Percentiles rank a stretch among this genome's conserved stretches.
Conservation (phyloP, 2,888 invertebrate species). For the Rhingia campestris region DNA sequence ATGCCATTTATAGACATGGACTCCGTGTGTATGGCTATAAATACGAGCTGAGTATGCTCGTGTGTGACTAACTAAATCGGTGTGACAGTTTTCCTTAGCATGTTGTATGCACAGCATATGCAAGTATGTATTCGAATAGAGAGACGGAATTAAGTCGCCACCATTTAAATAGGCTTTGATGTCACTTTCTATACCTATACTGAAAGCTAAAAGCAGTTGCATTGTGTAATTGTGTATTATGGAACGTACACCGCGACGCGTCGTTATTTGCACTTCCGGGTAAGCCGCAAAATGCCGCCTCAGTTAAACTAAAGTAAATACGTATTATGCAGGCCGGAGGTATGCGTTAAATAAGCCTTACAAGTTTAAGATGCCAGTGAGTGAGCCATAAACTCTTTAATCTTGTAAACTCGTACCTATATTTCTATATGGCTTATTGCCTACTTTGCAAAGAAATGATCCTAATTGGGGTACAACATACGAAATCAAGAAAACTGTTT, state of each 20-base stretch:
- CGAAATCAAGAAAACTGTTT: not conserved
- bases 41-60: constrained; percentile 20
- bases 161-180: constrained; percentile 67
- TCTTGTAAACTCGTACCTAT: not conserved
- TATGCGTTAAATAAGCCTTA: constrained; percentile 48
- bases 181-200: constrained; percentile 21
- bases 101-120: constrained; percentile 24
- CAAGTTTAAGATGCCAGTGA: constrained; percentile 62
- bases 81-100: constrained; percentile 33
- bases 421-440: constrained; percentile 20
- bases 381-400: not conserved
- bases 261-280: constrained; percentile 66
- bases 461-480: constrained; percentile 39
- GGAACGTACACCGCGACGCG: constrained; percentile 21
- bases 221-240: constrained; percentile 51
- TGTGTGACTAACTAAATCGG: constrained; percentile 45
- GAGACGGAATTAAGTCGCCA: constrained; percentile 62
- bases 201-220: constrained; percentile 35
- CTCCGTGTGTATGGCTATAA: not conserved
- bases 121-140: constrained; percentile 51
- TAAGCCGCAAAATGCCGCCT: constrained; percentile 60
- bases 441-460: constrained; percentile 37
- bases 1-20: constrained; percentile 45
- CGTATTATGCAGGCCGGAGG: constrained; percentile 12
- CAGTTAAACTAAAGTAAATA: constrained; percentile 30